Evolutionary conservation across 2,888 invertebrate species (phyloP).

Genomic region (Amphipyra tragopoginis): DNA sequence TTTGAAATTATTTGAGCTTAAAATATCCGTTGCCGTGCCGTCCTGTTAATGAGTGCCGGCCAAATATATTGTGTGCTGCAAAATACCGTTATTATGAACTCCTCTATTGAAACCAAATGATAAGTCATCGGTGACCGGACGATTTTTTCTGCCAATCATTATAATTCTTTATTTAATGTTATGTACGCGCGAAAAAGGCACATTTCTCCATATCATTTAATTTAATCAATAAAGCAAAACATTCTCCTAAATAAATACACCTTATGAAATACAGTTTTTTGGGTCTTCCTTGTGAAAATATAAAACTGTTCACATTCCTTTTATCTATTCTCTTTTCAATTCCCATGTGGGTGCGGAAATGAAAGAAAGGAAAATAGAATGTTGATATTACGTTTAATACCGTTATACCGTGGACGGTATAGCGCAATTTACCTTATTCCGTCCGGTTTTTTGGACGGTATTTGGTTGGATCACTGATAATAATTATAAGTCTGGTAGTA

Average conservation of each 20-base stretch:
- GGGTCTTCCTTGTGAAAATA: slow-evolving; percentile 19
- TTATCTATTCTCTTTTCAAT: slow-evolving; percentile 34
- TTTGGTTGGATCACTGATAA: no score
- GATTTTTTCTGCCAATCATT: no score
- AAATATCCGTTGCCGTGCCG: no score
- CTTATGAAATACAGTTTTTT: not conserved
- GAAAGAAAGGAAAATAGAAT: slow-evolving; percentile 35
- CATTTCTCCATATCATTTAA: not conserved
- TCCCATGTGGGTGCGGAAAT: slow-evolving; percentile 35
- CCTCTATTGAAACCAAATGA: no score
- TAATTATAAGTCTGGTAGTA: no score
- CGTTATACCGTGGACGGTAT: not conserved
- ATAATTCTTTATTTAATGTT: no score
- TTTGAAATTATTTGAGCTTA: no score
- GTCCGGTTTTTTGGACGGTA: not conserved
- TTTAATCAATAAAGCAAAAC: not conserved
- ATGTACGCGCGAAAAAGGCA: no score
- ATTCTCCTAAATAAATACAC: slow-evolving; percentile 1
- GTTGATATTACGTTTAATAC: slow-evolving; percentile 15
- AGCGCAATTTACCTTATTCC: slow-evolving; percentile 9
- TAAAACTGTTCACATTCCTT: slow-evolving; percentile 32
- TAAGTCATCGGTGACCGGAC: no score
- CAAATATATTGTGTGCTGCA: no score
- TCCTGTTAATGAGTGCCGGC: no score
- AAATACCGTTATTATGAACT: no score